A percentile compares a stretch with the other conserved stretches of the same genome.
phyloP scores from a whole-genome alignment of 1,140 invertebrate genomes.

The Heliconius hewitsoni region DNA sequence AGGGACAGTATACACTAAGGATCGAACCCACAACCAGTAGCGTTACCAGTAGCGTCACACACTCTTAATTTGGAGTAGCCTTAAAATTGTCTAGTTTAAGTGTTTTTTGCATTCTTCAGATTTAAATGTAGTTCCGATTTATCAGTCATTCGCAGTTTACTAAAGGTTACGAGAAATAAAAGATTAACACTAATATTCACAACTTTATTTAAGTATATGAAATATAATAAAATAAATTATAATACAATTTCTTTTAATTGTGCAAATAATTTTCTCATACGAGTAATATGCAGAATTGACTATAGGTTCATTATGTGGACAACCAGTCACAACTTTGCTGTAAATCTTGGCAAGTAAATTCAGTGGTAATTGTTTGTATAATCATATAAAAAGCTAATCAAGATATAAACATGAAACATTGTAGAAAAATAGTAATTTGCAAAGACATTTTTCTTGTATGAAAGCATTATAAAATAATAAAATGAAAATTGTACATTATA shows the following conservation, averaged over 20 bases:
- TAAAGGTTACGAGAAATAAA: background rate
- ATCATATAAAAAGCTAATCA: conserved; percentile 10
- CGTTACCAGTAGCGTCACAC: no score
- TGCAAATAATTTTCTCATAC: conserved; percentile 1
- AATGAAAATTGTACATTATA: background rate
- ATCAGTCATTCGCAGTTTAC: no score
- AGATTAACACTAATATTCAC: conserved; percentile 27
- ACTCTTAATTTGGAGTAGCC: no score
- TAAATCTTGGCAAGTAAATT: background rate
- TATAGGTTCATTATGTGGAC: background rate
- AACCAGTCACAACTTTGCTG: background rate
- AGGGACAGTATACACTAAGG: no score
- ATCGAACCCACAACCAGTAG: no score
- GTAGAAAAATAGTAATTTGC: conserved; percentile 2
- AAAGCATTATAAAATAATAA: background rate
- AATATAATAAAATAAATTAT: conserved; percentile 28
- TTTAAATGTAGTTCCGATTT: no score
- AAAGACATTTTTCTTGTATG: background rate
- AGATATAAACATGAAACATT: background rate
- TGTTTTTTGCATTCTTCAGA: no score
- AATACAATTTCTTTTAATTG: conserved; percentile 20
- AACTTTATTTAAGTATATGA: conserved; percentile 43
- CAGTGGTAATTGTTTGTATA: conserved; percentile 4
- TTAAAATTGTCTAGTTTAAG: no score
- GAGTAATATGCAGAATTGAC: conserved; percentile 1